Base-by-base conservation (phyloP, 2,797 vertebrate species). In the Rallus crepitans region DNA sequence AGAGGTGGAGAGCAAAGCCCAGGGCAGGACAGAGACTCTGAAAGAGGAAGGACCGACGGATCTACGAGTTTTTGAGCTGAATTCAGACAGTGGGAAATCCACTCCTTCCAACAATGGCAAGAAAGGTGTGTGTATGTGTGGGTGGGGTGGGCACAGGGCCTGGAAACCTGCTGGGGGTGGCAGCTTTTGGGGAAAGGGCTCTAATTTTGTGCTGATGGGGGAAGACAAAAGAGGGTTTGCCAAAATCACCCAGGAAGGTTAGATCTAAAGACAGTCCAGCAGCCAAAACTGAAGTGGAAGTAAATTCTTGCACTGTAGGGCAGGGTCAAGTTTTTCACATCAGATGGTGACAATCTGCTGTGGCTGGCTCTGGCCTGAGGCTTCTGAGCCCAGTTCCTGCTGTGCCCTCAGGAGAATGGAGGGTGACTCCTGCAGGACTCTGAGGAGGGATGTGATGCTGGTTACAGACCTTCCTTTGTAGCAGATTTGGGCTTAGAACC, bases 81-180 rank as follows among this genome's bases (percentile, higher is more conserved):
- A 99, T 97, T 99, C 99, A 0, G 99, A 99, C 90, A 99, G 99
- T 5, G 99, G 99, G 53, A 99, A 99, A 96, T 99, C 99, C 30
- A 99, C 99, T 1, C 99, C 99, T 37, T 99, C 99, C 77, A 99
- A 99, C 98, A 99, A 99, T 0, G 99, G 99, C 94, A 99, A 99
- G 97, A 99, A 99, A 99, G 99, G 99, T 99, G 98, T 39, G 96
- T 92, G 18, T 48, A 15, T 9, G 42, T 9, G 42, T 9, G 42
- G 8, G 39, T 17, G 47, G 66, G n/a, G 39, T 45, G 57, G 21
- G 52, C 45, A 7, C 12, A 3, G 39, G 39, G 50, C 39, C 45
- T 57, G 70, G 63, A n/a, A 17, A 3, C 61, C 57, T 3, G 2
- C 83, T 57, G 56, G 35, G 28, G 23, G 15, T 13, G 42, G 30